phyloP scores from a whole-genome alignment of 2,113 vertebrate genomes.

The Meleagris gallopavo region DNA sequence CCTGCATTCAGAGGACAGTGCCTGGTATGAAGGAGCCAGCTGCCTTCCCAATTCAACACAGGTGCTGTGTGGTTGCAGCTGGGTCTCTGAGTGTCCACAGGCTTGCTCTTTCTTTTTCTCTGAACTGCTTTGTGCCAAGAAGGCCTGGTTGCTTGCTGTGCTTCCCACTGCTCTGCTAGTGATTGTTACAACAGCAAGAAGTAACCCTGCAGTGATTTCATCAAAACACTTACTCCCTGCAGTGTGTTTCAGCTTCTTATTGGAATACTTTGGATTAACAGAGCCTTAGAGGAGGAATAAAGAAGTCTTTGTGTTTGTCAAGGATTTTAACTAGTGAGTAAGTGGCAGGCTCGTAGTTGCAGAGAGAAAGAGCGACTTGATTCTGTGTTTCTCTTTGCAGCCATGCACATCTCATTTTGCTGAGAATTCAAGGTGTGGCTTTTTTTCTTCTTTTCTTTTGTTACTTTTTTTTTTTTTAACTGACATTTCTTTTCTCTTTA shows the following conservation, averaged over 20 bases:
- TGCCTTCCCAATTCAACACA: slow-evolving; percentile 28
- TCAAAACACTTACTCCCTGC: slow-evolving; percentile 53
- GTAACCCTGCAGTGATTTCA: slow-evolving; percentile 69
- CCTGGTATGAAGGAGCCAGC: slow-evolving; percentile 7
- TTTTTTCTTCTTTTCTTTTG: neutral
- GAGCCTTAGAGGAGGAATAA: slow-evolving; percentile 60
- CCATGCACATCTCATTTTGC: neutral
- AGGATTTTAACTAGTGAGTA: slow-evolving; percentile 54
- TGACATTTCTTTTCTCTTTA: neutral
- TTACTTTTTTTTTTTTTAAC: neutral
- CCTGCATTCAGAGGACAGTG: neutral
- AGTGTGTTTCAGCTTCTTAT: slow-evolving; percentile 58
- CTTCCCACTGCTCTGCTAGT: slow-evolving; percentile 64
- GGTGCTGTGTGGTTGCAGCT: neutral
- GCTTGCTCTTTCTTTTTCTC: neutral
- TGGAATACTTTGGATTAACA: slow-evolving; percentile 65
- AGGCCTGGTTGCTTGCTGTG: neutral
- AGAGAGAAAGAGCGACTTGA: slow-evolving; percentile 12
- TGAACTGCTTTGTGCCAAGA: slow-evolving; percentile 17
- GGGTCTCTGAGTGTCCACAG: neutral
- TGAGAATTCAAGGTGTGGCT: neutral
- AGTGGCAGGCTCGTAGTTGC: slow-evolving; percentile 25
- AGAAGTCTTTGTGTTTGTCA: slow-evolving; percentile 66
- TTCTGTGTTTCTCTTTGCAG: slow-evolving; percentile 25
- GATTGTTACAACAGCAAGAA: slow-evolving; percentile 66